Evolutionary conservation across 2,113 vertebrate genomes (phyloP).

Genomic region (Neodontobutis hainanensis): DNA sequence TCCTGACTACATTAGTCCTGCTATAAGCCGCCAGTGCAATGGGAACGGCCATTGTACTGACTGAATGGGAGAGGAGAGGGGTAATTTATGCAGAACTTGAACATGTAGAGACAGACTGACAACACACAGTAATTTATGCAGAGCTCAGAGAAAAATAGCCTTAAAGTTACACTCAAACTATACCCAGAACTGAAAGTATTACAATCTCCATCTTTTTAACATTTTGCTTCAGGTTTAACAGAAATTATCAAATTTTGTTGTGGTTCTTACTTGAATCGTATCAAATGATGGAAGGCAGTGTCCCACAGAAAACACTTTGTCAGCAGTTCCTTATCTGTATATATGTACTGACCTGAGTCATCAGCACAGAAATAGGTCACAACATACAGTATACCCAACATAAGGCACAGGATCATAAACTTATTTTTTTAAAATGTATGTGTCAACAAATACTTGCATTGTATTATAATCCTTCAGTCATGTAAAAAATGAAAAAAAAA

Average conservation of each 20-base stretch:
- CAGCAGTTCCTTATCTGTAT: conserved; percentile 5
- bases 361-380: conserved; percentile 14
- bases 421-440: background rate
- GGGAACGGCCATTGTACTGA: conserved; percentile 60
- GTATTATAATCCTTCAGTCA: background rate
- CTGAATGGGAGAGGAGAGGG: conserved; percentile 55
- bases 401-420: conserved; percentile 2
- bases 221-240: too few species aligned
- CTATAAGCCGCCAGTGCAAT: conserved; percentile 41
- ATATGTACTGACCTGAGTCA: conserved; percentile 10
- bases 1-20: conserved; percentile 68
- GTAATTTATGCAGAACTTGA: conserved; percentile 67
- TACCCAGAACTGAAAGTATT: background rate
- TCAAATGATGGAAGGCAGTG: conserved; percentile 10
- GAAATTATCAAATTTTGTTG: too few species aligned
- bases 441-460: conserved; percentile 8
- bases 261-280: background rate
- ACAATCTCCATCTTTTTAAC: too few species aligned
- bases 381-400: conserved; percentile 1
- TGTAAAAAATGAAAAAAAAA: too few species aligned
- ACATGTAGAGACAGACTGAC: conserved; percentile 56
- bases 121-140: conserved; percentile 66
- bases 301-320: conserved; percentile 4
- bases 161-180: conserved; percentile 12
- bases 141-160: conserved; percentile 28